A percentile compares a stretch with the other conserved stretches of the same genome.
phyloP scores from a whole-genome alignment of 2,113 vertebrate species.

The Dolichotis patagonum region DNA sequence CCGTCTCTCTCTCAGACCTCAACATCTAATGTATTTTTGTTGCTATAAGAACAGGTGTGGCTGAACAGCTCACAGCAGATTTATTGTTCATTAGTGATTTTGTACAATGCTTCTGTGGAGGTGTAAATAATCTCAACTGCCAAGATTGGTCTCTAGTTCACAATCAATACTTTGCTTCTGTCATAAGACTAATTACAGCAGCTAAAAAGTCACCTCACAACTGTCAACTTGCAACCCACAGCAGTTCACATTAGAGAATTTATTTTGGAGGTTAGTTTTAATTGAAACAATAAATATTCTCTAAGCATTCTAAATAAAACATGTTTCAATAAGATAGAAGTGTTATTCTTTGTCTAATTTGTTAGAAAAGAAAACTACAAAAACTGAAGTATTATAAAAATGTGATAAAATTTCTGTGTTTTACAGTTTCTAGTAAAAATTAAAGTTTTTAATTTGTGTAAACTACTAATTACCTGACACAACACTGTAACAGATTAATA shows the following conservation, averaged over 20 bases:
- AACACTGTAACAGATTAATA: constrained; percentile 74
- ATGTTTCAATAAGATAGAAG: constrained; percentile 83
- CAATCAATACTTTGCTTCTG: constrained; percentile 92
- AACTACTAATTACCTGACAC: constrained; percentile 65
- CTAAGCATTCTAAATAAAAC: constrained; percentile 82
- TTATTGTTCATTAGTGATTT: constrained; percentile 93
- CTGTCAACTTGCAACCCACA: constrained; percentile 87
- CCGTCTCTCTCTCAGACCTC: constrained; percentile 79
- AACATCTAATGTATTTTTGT: constrained; percentile 88
- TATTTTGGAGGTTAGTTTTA: constrained; percentile 87
- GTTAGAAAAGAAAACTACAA: constrained; percentile 75
- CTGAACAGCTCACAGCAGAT: constrained; percentile 86
- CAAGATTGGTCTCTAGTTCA: constrained; percentile 89
- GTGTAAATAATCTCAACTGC: constrained; percentile 90
- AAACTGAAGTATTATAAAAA: constrained; percentile 60
- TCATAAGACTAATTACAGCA: constrained; percentile 91
- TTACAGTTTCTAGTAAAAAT: constrained; percentile 82
- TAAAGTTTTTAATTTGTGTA: constrained; percentile 76
- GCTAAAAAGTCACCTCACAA: constrained; percentile 88
- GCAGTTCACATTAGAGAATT: constrained; percentile 86
- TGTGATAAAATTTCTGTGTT: constrained; percentile 79
- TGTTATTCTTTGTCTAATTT: constrained; percentile 81
- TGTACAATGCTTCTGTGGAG: constrained; percentile 88
- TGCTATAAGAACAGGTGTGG: constrained; percentile 91
- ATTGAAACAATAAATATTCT: constrained; percentile 90